These are phyloP conservation scores for Rotaria macrura DNA, from an alignment of 2,888 invertebrate genomes.

Conservation along the genomic window DNA sequence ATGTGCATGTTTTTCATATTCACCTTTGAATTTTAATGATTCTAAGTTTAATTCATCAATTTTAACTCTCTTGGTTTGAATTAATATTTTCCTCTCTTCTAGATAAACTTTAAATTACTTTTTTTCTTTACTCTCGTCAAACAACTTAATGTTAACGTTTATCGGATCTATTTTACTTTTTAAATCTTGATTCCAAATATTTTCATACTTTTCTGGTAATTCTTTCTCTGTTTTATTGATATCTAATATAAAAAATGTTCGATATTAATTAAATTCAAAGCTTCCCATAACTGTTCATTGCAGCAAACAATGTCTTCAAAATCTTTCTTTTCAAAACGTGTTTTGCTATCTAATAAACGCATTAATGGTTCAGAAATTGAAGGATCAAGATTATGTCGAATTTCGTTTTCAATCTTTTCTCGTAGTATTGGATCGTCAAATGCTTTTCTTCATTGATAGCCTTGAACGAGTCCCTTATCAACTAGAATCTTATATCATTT, in stretches of 20 bases:
- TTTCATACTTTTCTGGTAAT: background rate
- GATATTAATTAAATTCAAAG: background rate
- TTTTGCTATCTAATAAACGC: background rate
- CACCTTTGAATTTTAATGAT: background rate
- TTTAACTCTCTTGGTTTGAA: background rate
- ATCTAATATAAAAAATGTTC: background rate
- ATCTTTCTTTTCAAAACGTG: background rate
- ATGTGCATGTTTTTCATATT: background rate
- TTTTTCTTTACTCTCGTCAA: background rate
- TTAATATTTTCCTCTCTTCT: background rate
- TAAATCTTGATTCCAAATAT: background rate
- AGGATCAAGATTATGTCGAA: background rate
- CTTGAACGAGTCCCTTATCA: background rate
- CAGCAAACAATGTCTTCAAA: background rate
- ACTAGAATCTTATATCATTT: background rate
- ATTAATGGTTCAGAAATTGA: background rate
- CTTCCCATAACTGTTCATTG: background rate
- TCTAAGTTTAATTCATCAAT: background rate
- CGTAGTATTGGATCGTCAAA: background rate
- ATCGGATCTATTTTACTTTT: background rate
- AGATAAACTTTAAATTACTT: background rate
- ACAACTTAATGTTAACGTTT: background rate
- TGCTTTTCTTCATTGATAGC: background rate
- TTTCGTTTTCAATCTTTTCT: background rate
- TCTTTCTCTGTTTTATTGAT: background rate